Evolutionary conservation across 1,140 invertebrate species (phyloP), one percentile per base, ranked within the genome.

Genomic region (Atta cephalotes): DNA sequence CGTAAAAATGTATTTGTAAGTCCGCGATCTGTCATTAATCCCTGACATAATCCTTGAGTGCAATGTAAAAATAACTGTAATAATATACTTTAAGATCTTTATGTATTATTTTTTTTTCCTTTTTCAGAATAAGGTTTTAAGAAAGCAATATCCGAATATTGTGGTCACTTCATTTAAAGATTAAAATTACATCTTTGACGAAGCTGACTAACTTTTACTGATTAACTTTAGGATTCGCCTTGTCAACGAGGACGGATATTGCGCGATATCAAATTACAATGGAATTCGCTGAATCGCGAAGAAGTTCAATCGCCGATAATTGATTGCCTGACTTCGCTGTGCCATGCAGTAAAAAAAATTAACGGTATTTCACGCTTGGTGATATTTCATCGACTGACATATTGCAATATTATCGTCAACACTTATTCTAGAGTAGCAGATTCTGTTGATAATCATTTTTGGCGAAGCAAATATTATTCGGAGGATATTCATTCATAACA

Each of bases 361-460:
- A 56, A 31, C 56, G 39, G 21, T 89, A 81, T 88, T 90, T 68
- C 88, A 86, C 56, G 86, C 39, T 76, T 77, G 77, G 66, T 86
- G 86, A 90, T 90, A 90, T 90, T 90, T 90, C 81, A 90, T 6
- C 39, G 31, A 28, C 35, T 66, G 18, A 66, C 66, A 87, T 85
- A 86, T 90, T 68, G 88, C 88, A 87, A 90, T 90, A 89, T 90
- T 89, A 79, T 85, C 86, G 86, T 87, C 85, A 88, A 89, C 85
- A 86, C 89, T 90, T 90, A 88, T 74, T 71, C 72, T 71, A 74
- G 82, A 79, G 45, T 74, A 76, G 86, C 68, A 60, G 88, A 89
- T 70, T 86, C 76, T 85, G 74, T 78, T 63, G 49, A 72, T 90
- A 90, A 90, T 88, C 81, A 90, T 87, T 90, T 90, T 84, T 88